phyloP scores from a whole-genome alignment of 2,888 invertebrate species.

The Carcina quercana region DNA sequence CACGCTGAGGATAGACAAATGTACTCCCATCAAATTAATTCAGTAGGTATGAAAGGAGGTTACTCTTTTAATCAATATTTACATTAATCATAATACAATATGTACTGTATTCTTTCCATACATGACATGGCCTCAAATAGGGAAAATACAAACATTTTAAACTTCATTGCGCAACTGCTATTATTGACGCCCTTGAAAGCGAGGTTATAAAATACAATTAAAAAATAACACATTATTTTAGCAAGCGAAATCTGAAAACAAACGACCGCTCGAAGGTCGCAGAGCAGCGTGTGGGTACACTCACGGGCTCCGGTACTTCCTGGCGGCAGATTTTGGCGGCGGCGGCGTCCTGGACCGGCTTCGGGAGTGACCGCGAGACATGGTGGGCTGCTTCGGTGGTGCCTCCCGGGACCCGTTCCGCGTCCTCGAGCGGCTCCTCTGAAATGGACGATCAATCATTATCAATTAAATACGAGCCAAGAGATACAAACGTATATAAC shows the following conservation, averaged over 20 bases:
- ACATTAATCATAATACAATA: too few relatives aligned
- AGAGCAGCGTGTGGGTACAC: conserved; percentile 20
- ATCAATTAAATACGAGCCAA: conserved; percentile 27
- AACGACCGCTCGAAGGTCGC: neutral
- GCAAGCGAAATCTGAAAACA: conserved; percentile 1
- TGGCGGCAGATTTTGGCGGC: conserved; percentile 61
- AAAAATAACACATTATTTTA: neutral
- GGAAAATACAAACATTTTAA: too few relatives aligned
- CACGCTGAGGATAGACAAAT: too few relatives aligned
- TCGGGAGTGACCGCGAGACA: conserved; percentile 64
- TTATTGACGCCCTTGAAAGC: conserved; percentile 42
- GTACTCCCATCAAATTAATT: too few relatives aligned
- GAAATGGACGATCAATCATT: conserved; percentile 35
- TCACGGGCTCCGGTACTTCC: conserved; percentile 70
- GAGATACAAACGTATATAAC: conserved; percentile 40
- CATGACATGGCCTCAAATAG: too few relatives aligned
- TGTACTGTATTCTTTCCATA: too few relatives aligned
- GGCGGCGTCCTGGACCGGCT: conserved; percentile 71
- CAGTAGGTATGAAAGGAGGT: too few relatives aligned
- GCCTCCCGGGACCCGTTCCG: conserved; percentile 68
- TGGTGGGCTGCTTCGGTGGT: conserved; percentile 49
- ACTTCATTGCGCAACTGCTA: conserved; percentile 46
- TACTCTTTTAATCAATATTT: too few relatives aligned
- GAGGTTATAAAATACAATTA: conserved; percentile 43
- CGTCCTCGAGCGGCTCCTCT: conserved; percentile 69